phyloP scores from a whole-genome alignment of 2,888 invertebrate genomes.

The Parnassius glacialis region DNA sequence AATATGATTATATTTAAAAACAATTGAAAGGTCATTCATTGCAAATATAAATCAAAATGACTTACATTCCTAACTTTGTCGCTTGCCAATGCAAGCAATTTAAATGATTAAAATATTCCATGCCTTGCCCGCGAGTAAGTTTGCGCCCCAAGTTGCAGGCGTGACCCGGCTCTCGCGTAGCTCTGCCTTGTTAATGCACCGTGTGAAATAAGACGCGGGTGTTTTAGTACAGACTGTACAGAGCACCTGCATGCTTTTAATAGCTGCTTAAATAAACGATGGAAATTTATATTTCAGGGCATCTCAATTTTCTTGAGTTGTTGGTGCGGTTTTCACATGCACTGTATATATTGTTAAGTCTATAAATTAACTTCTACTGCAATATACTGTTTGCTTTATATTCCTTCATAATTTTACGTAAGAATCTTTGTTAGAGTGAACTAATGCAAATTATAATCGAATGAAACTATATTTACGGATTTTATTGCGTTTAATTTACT shows the following conservation, averaged over 20 bases:
- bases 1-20: too few species aligned
- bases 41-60: background rate
- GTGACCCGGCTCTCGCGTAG: background rate
- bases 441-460: too few species aligned
- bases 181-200: conserved; percentile 20
- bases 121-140: background rate
- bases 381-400: too few species aligned
- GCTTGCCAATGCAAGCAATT: conserved; percentile 16
- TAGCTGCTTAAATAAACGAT: conserved; percentile 8
- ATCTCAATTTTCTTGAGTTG: background rate
- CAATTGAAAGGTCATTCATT: background rate
- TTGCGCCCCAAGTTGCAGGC: background rate
- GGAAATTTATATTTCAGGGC: conserved; percentile 2
- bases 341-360: too few species aligned
- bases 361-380: too few species aligned
- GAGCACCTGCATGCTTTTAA: conserved; percentile 17
- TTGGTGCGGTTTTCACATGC: background rate
- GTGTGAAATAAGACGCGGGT: conserved; percentile 5
- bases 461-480: too few species aligned
- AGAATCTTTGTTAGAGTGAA: too few species aligned
- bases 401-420: too few species aligned
- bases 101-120: conserved; percentile 20
- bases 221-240: background rate
- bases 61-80: background rate
- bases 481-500: too few species aligned